Percentiles rank a stretch among this genome's conserved stretches.
Evolutionary conservation across 64 coral and sea anemone genomes (phyloP).

Genomic region (Porites lutea): DNA sequence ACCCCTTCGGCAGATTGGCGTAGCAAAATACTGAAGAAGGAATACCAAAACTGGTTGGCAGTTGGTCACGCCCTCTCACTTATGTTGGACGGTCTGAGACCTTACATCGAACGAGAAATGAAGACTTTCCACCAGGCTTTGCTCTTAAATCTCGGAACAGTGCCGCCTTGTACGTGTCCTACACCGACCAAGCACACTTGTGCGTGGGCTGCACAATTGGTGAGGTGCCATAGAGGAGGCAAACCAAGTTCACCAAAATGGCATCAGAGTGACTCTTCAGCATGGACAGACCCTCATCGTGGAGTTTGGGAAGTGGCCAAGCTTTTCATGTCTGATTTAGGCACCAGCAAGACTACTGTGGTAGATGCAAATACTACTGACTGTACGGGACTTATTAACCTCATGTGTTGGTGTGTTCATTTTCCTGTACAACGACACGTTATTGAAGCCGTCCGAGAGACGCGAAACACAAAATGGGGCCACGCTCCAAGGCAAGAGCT

Average conservation of each 20-base stretch:
- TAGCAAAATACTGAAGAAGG: conserved; percentile 59
- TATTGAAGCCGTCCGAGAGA: conserved; percentile 49
- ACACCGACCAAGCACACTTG: conserved; percentile 44
- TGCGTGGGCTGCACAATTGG: conserved; percentile 64
- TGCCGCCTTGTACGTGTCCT: conserved; percentile 45
- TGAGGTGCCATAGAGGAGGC: conserved; percentile 30
- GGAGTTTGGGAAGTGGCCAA: conserved; percentile 86
- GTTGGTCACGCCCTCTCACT: conserved; percentile 59
- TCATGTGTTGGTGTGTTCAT: conserved; percentile 48
- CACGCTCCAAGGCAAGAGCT: conserved; percentile 72
- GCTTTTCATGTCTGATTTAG: conserved; percentile 85
- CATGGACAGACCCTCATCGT: conserved; percentile 47
- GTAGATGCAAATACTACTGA: conserved; percentile 55
- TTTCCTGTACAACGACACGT: conserved; percentile 36
- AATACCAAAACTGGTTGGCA: conserved; percentile 78
- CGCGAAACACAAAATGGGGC: conserved; percentile 67
- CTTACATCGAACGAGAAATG: conserved; percentile 67
- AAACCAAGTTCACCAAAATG: conserved; percentile 59
- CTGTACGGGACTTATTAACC: conserved; percentile 62
- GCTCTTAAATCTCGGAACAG: conserved; percentile 9
- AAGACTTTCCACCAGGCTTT: conserved; percentile 57
- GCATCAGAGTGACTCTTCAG: conserved; percentile 67
- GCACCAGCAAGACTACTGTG: conserved; percentile 21
- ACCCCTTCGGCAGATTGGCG: conserved; percentile 1
- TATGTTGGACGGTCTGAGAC: conserved; percentile 55